phyloP scores from a whole-genome alignment of 2,113 vertebrate genomes.

The Pyxicephalus adspersus region DNA sequence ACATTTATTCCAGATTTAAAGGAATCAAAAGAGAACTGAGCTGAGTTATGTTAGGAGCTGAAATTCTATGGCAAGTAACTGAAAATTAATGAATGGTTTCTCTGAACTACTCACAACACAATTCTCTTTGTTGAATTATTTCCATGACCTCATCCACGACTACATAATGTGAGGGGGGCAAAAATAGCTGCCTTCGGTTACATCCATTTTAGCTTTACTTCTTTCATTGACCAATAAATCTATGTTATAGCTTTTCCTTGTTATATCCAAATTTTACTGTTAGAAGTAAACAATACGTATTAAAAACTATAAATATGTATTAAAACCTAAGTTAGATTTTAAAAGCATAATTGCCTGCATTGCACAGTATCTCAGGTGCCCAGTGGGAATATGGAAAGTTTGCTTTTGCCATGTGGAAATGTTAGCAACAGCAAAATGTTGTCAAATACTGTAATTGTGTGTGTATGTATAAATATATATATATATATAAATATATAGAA shows the following conservation, averaged over 20 bases:
- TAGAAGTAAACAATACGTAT: not conserved
- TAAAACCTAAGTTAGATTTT: not conserved
- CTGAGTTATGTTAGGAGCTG: conserved; percentile 39
- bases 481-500: too few relatives aligned
- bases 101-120: conserved; percentile 14
- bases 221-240: not conserved
- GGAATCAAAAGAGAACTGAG: conserved; percentile 23
- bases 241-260: not conserved
- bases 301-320: not conserved
- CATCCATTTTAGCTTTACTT: not conserved
- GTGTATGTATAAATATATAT: too few relatives aligned
- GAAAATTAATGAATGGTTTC: conserved; percentile 35
- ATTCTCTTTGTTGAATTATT: conserved; percentile 23
- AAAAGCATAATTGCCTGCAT: not conserved
- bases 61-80: conserved; percentile 21
- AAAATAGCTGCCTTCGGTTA: not conserved
- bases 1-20: conserved; percentile 30
- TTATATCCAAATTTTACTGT: not conserved
- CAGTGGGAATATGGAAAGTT: not conserved
- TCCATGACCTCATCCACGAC: conserved; percentile 29
- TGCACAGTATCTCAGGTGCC: not conserved
- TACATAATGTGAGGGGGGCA: conserved; percentile 1
- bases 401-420: too few relatives aligned
- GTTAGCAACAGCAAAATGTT: too few relatives aligned
- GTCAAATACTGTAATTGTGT: too few relatives aligned